Base-by-base conservation (phyloP, 1,140 invertebrate genomes). In the Tenebrio molitor region DNA sequence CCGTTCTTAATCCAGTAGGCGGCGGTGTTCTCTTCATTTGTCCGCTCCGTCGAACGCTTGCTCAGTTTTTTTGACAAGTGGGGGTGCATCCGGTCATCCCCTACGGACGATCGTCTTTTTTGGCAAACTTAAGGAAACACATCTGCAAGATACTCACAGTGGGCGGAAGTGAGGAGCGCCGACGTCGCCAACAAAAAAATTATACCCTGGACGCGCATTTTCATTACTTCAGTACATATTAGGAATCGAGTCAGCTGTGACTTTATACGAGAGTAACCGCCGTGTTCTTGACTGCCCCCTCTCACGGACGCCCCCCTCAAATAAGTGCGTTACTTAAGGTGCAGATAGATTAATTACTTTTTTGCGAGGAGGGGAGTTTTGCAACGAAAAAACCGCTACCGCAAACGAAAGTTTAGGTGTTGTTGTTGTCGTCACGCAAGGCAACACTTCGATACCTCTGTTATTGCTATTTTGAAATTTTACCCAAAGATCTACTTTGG, bases 1-100 rank as follows among this genome's bases (percentile, higher is more conserved):
- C 68, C 77, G 21, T 50, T 69, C 0, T 46, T 15, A 8, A 42
- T 73, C 77, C 77, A 79, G 64, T 53, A 78, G n/a, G 67, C 62
- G 10, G 75, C 70, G 1, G 58, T 50, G 14, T 74, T 62, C 71
- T 79, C 78, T 29, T 72, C 42, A 2, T 25, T 42, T 7, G 6
- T 34, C 1, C 1, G 8, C 10, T 66, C 64, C 8, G 21, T 1
- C 7, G 64, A 66, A 15, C 64, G 29, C 36, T 66, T 66, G 10
- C 3, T 21, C 4, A 42, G 17, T 15, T 41, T 41, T 8, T 44
- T 6, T 10, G 34, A 6, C 7, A 29, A 19, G 64, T 66, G 64
- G 1, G 64, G 64, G 36, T 66, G 64, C 36, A 66, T 44, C 64
- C 36, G 36, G 10, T 66, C 64, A 29, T 42, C 15, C 16, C 39